Conservation (phyloP, 2,113 vertebrate genomes). For the Ariopsis seemanni region DNA sequence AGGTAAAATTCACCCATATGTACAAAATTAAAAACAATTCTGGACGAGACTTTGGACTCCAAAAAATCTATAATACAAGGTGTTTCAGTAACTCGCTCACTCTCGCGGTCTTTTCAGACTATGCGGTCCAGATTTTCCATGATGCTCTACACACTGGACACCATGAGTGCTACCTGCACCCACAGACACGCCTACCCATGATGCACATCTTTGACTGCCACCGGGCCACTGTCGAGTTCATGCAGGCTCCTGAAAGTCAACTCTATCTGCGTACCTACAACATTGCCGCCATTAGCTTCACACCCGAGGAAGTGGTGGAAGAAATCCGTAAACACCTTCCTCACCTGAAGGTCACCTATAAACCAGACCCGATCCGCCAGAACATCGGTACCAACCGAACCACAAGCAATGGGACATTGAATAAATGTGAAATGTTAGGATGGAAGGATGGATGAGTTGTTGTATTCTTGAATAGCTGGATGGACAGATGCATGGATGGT, state of each 20-base stretch:
- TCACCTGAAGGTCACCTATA: constrained; percentile 73
- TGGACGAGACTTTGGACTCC: background rate
- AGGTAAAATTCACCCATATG: constrained; percentile 57
- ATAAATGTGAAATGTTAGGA: background rate
- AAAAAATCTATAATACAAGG: background rate
- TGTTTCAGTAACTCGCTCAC: background rate
- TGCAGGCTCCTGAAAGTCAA: constrained; percentile 70
- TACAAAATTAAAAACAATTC: background rate
- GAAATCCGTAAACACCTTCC: constrained; percentile 76
- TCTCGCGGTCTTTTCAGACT: constrained; percentile 62
- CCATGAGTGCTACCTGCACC: constrained; percentile 74
- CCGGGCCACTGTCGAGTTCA: constrained; percentile 75
- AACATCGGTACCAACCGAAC: constrained; percentile 66
- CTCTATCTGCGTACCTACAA: constrained; percentile 76
- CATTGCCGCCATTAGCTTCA: constrained; percentile 78
- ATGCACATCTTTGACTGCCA: constrained; percentile 79
- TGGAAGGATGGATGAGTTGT: background rate
- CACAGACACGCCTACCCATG: constrained; percentile 77
- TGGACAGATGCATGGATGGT: background rate
- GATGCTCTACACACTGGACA: constrained; percentile 72
- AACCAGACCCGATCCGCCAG: constrained; percentile 71
- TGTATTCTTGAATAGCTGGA: background rate
- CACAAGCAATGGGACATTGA: background rate
- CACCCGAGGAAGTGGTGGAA: constrained; percentile 71
- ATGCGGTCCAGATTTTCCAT: constrained; percentile 77